Base-by-base conservation (phyloP, 2,888 invertebrate genomes). In the Watsonalla binaria region DNA sequence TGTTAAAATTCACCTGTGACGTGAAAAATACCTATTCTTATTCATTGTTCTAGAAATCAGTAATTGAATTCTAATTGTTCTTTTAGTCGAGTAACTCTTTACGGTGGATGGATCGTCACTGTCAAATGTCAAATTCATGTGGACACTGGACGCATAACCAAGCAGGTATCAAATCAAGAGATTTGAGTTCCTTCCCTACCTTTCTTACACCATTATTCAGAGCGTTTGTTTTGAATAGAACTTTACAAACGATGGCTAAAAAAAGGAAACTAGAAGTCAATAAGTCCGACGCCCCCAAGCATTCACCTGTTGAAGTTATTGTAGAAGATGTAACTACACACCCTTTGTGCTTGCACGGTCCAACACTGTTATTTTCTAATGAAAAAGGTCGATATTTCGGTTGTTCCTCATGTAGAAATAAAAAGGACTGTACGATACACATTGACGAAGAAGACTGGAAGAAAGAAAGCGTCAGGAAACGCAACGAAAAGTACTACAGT, bases 351-450 rank as follows among this genome's bases (percentile, higher is more conserved):
- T 82, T 93, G 15, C 96, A 96, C 72, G 96, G 96, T 0, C 96
- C 96, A 47, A 94, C 95, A 6, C 81, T 96, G 55, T 80, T 95
- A 52, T 96, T 96, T 89, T 92, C 93, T 15, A 81, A 77, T 46
- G 87, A 87, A 61, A 86, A 91, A 53, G 88, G 92, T 45, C 88
- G 91, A 62, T 97, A 94, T 83, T 98, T 92, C 81, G 94, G 95
- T 0, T 98, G 98, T 80, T 94, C 98, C 0, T 95, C 96, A 0
- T 96, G 95, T 77, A 92, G 98, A 54, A 94, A 96, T 72, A 92
- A 94, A 59, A 95, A 95, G 72, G 92, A 94, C 8, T 98, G 98
- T 72, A 86, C 92, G 5, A 95, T 96, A 75, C 94, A 93, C 66
- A 90, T 94, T 37, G 79, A 89, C 1, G 90, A 92, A 65, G 80